These are phyloP conservation scores for Drosophila pegasa DNA, from an alignment of 2,888 invertebrate genomes.

Conservation along the genomic window DNA sequence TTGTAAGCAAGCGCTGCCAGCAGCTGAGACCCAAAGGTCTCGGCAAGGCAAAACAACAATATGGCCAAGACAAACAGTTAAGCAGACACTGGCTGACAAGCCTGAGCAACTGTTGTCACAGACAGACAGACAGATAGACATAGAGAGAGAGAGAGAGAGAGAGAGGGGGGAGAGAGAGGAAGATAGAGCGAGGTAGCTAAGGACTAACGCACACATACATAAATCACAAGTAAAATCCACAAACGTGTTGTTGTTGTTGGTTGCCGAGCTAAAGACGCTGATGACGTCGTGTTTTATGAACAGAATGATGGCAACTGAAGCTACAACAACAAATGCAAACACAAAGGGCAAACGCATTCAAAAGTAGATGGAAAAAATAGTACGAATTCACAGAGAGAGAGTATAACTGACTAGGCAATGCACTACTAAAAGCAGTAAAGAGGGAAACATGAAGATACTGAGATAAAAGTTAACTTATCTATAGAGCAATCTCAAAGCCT, in stretches of 20 bases:
- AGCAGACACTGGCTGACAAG: slow-evolving; percentile 46
- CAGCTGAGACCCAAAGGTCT: slow-evolving; percentile 22
- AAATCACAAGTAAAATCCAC: slow-evolving; percentile 71
- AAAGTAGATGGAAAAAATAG: neutral
- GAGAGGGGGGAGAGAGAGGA: neutral
- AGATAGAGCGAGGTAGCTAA: no score
- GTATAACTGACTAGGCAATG: neutral
- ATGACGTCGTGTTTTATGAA: slow-evolving; percentile 71
- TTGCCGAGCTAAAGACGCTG: slow-evolving; percentile 57
- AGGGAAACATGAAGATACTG: no score
- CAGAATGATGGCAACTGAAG: slow-evolving; percentile 61
- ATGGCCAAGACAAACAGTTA: slow-evolving; percentile 62
- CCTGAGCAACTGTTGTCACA: slow-evolving; percentile 58
- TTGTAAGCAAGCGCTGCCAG: slow-evolving; percentile 37
- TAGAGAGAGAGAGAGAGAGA: neutral
- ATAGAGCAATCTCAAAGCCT: neutral
- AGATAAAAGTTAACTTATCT: neutral
- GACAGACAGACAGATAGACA: slow-evolving; percentile 12
- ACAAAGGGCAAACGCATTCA: slow-evolving; percentile 35
- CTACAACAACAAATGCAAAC: slow-evolving; percentile 42
- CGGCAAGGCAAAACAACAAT: slow-evolving; percentile 31
- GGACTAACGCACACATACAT: slow-evolving; percentile 31
- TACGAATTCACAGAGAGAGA: neutral
- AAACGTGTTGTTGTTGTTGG: slow-evolving; percentile 50
- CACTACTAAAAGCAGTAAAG: neutral